Conservation (phyloP, 2,113 vertebrate species). For the Microcebus murinus region DNA sequence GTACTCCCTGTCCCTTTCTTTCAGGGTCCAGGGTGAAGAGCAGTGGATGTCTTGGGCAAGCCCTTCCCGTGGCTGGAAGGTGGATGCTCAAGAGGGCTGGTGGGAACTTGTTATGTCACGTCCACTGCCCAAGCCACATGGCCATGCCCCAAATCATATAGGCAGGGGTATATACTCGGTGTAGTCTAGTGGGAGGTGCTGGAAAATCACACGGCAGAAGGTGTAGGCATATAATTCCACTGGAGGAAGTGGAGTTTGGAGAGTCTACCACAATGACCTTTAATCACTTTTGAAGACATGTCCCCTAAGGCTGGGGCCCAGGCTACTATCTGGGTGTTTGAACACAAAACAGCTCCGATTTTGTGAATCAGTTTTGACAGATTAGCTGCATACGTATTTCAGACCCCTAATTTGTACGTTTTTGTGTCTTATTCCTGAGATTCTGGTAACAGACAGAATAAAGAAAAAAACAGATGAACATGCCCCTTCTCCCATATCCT, state of each 20-base stretch:
- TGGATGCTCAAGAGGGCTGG: background rate
- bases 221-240: background rate
- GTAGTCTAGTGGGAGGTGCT: background rate
- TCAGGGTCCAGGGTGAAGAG: background rate
- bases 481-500: background rate
- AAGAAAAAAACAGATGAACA: background rate
- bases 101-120: background rate
- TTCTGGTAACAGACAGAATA: background rate
- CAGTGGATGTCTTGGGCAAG: background rate
- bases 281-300: background rate
- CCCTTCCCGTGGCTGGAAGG: background rate
- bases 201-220: background rate
- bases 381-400: background rate
- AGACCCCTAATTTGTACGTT: background rate
- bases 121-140: background rate
- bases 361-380: background rate
- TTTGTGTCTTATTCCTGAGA: background rate
- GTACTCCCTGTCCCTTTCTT: background rate
- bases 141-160: background rate
- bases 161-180: background rate
- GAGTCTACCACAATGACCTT: background rate
- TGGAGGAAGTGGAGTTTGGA: background rate
- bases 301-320: background rate
- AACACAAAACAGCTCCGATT: background rate
- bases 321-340: background rate